Evolutionary conservation across 2,888 invertebrate species (phyloP).

Genomic region (Agrotis segetum): DNA sequence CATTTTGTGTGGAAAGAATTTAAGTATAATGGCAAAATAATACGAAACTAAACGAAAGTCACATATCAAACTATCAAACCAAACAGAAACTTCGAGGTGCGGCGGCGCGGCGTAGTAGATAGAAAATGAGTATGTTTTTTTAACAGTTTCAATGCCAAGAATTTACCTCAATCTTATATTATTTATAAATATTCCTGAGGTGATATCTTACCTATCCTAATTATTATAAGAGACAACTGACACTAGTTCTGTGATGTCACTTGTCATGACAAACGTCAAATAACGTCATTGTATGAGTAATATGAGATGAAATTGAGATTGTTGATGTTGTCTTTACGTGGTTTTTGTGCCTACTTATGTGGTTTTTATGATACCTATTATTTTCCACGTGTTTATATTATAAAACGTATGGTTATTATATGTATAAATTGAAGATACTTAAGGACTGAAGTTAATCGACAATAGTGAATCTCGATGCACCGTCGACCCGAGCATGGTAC

Average conservation of each 20-base stretch:
- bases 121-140: slow-evolving; percentile 26
- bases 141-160: slow-evolving; percentile 43
- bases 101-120: not conserved
- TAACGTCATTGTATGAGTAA: slow-evolving; percentile 35
- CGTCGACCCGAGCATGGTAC: no score
- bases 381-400: no score
- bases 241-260: slow-evolving; percentile 43
- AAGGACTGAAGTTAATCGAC: no score
- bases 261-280: slow-evolving; percentile 17
- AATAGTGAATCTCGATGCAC: no score
- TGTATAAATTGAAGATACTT: no score
- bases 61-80: not conserved
- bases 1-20: no score
- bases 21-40: no score
- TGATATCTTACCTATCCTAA: slow-evolving; percentile 35
- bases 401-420: no score
- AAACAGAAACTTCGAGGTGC: no score
- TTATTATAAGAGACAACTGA: slow-evolving; percentile 37
- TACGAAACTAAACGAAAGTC: no score
- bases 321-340: slow-evolving; percentile 30
- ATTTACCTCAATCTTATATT: slow-evolving; percentile 17
- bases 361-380: slow-evolving; percentile 15
- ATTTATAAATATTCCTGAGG: slow-evolving; percentile 44
- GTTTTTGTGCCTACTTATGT: slow-evolving; percentile 15
- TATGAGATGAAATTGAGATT: slow-evolving; percentile 46